Percentiles rank a stretch among this genome's conserved stretches.
Conservation (phyloP, 2,113 vertebrate species). For the Columba livia region DNA sequence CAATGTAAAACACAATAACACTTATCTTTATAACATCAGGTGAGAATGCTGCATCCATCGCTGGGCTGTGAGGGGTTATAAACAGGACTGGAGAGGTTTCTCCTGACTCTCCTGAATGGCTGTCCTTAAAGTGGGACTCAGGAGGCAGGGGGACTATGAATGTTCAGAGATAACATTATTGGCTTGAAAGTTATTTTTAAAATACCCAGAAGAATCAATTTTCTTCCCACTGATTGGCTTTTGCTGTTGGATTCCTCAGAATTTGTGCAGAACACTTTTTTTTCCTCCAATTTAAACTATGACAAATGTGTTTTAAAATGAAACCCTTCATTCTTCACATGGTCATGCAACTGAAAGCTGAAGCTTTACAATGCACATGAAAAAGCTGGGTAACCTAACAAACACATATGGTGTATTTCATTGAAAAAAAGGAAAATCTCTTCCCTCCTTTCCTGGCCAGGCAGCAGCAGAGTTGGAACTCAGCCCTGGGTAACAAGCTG, state of each 20-base stretch:
- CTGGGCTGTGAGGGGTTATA: neutral
- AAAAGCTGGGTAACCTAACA: neutral
- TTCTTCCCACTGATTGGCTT: neutral
- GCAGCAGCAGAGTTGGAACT: neutral
- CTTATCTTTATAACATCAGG: too few species aligned
- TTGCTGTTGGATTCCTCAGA: neutral
- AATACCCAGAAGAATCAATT: neutral
- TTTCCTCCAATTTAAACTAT: neutral
- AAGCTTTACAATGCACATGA: neutral
- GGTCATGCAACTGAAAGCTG: rapidly evolving
- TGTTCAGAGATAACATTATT: neutral
- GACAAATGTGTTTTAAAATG: neutral
- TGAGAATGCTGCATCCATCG: rapidly evolving
- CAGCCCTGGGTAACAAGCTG: neutral
- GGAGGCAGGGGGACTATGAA: neutral
- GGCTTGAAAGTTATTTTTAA: neutral
- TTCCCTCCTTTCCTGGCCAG: neutral
- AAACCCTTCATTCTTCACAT: neutral
- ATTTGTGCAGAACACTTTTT: neutral
- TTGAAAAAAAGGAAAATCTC: neutral
- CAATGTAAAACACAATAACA: neutral
- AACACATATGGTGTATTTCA: neutral
- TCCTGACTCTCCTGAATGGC: neutral
- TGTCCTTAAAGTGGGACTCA: neutral
- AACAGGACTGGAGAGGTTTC: neutral